These are phyloP conservation scores for Arothron firmamentum DNA, from an alignment of 2,113 vertebrate genomes.

Conservation along the genomic window DNA sequence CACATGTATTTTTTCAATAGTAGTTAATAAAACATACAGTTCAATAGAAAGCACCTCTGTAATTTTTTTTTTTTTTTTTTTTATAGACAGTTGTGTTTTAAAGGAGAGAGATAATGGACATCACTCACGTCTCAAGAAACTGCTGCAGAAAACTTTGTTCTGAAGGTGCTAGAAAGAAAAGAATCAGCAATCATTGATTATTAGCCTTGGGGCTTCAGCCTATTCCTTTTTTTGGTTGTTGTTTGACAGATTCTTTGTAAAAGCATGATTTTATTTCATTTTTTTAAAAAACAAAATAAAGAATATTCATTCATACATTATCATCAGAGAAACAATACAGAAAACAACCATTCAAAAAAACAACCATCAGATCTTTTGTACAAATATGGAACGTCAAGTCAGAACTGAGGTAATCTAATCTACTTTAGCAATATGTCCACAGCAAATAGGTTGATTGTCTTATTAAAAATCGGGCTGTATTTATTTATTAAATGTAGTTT, in stretches of 20 bases:
- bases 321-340: slow-evolving; percentile 12
- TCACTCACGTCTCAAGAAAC: slow-evolving; percentile 28
- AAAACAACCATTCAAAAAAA: slow-evolving; percentile 35
- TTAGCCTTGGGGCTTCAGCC: too few relatives aligned
- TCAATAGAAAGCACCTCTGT: slow-evolving; percentile 14
- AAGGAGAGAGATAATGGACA: slow-evolving; percentile 26
- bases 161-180: slow-evolving; percentile 28
- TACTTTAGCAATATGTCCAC: too few relatives aligned
- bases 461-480: background rate
- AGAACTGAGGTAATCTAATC: too few relatives aligned
- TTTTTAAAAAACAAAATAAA: too few relatives aligned
- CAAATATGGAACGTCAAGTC: too few relatives aligned
- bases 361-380: slow-evolving; percentile 31
- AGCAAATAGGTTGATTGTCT: too few relatives aligned
- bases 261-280: too few relatives aligned
- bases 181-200: slow-evolving; percentile 32
- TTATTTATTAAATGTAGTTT: background rate
- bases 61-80: background rate
- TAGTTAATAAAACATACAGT: slow-evolving; percentile 47
- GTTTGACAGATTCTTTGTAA: too few relatives aligned
- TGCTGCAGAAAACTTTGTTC: slow-evolving; percentile 33
- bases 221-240: too few relatives aligned
- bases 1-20: slow-evolving; percentile 19
- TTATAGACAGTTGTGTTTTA: slow-evolving; percentile 9
- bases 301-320: too few relatives aligned